Evolutionary conservation across 2,888 invertebrate genomes (phyloP).

Genomic region (Lepidocyrtoides sp.): DNA sequence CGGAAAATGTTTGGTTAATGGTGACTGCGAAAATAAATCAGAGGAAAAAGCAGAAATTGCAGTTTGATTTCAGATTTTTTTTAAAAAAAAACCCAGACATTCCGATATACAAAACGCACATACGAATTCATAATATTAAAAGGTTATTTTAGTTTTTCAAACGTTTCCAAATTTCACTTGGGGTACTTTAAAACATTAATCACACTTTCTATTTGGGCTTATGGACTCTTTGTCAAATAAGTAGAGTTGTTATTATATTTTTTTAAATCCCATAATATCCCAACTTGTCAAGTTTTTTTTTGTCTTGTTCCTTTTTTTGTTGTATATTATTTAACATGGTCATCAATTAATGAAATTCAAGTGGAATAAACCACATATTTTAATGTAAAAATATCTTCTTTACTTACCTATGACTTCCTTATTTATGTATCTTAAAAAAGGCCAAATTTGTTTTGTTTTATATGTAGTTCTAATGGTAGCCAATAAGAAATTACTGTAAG

Average conservation of each 20-base stretch:
- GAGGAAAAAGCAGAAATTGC: conserved; percentile 31
- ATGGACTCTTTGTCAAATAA: conserved; percentile 2
- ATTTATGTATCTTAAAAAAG: not conserved
- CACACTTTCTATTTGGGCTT: conserved; percentile 13
- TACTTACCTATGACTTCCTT: conserved; percentile 2
- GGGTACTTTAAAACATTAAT: conserved; percentile 49
- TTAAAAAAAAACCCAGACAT: not conserved
- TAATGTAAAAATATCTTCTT: conserved; percentile 2
- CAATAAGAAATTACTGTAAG: too few species aligned
- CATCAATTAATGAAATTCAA: conserved; percentile 1
- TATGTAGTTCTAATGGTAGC: not conserved
- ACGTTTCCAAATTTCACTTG: conserved; percentile 32
- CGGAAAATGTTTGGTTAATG: conserved; percentile 63
- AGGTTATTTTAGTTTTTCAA: not conserved
- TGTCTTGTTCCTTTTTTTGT: conserved; percentile 22
- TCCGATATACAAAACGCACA: conserved; percentile 25
- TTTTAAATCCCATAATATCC: not conserved
- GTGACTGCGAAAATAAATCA: conserved; percentile 36
- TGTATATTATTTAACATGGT: conserved; percentile 18
- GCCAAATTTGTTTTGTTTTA: conserved; percentile 14
- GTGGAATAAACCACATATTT: too few species aligned
- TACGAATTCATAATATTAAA: conserved; percentile 30
- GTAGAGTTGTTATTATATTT: not conserved
- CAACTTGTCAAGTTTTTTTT: conserved; percentile 13
- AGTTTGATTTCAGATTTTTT: not conserved